Evolutionary conservation across 2,888 invertebrate species (phyloP), one percentile per base, ranked within the genome.

Genomic region (Phymatocera aterrima): DNA sequence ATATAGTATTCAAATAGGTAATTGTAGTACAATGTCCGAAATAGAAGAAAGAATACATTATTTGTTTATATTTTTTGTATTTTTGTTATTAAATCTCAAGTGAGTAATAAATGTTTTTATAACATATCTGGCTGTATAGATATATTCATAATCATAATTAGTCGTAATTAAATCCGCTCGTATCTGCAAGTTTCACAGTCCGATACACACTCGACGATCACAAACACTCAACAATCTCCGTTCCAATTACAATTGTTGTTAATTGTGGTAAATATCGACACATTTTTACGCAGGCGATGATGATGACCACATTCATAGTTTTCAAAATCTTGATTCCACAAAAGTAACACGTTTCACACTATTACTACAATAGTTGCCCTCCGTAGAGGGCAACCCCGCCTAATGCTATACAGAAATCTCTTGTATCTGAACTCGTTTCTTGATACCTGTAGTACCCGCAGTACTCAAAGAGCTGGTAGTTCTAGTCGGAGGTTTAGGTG

Each of bases 401-500:
- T 90, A 90, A 90, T 89, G 90, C 94, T 95, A 95, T 89, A 96
- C 95, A 80, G 95, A 95, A 90, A 95, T 95, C 91, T 96, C 95
- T 91, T 95, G 95, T 84, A 95, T 95, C 91, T 95, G 95, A 80
- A 95, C 95, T 87, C 95, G 93, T 90, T 95, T 96, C 91, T 95
- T 95, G 83, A 95, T 92, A 34, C 94, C 94, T 48, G 92, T 92
- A n/a, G n/a, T n/a, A n/a, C n/a, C n/a, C 78, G 90, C 89, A 84
- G 81, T 81, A 18, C 85, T 86, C 40, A 88, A 84, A 1, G 88
- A 88, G 77, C 87, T 88, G 70, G 90, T 89, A 8, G 90, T 91
- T 65, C 89, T 86, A 18, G 88, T 85, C 0, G 91, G 90, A 43
- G 90, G 90, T 81, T 87, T 88, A 1, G 91, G 91, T 1, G 90